Percentiles rank a stretch among this genome's conserved stretches.
Conservation (phyloP, 2,113 vertebrate species). For the Caretta caretta region DNA sequence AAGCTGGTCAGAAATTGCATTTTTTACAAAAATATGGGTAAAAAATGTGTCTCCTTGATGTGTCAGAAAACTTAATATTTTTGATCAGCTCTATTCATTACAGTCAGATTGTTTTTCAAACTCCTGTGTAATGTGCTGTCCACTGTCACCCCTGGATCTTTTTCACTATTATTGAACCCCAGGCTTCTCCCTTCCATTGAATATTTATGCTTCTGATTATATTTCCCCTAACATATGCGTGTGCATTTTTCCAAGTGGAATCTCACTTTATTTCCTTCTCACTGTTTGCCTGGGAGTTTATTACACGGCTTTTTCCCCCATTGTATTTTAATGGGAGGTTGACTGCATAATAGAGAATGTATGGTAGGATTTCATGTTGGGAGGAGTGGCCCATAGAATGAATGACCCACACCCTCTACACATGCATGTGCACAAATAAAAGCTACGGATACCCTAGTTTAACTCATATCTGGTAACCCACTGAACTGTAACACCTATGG, state of each 20-base stretch:
- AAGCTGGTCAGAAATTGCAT: neutral
- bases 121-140: constrained; percentile 14
- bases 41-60: neutral
- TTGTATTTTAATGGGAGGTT: constrained; percentile 11
- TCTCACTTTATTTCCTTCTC: neutral
- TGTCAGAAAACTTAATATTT: constrained; percentile 29
- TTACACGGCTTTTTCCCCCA: neutral
- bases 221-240: constrained; percentile 9
- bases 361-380: neutral
- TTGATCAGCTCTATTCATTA: constrained; percentile 35
- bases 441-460: neutral
- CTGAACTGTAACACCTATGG: neutral
- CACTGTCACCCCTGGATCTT: constrained; percentile 48
- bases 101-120: constrained; percentile 55
- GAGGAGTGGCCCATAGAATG: neutral
- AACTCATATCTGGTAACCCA: neutral
- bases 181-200: constrained; percentile 49
- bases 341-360: neutral
- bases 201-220: constrained; percentile 24
- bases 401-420: neutral
- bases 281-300: constrained; percentile 14
- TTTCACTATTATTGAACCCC: constrained; percentile 17
- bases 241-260: neutral
- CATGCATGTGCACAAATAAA: neutral
- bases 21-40: neutral